Conservation (phyloP, 1,140 invertebrate species). For the Leptinotarsa lineolata region DNA sequence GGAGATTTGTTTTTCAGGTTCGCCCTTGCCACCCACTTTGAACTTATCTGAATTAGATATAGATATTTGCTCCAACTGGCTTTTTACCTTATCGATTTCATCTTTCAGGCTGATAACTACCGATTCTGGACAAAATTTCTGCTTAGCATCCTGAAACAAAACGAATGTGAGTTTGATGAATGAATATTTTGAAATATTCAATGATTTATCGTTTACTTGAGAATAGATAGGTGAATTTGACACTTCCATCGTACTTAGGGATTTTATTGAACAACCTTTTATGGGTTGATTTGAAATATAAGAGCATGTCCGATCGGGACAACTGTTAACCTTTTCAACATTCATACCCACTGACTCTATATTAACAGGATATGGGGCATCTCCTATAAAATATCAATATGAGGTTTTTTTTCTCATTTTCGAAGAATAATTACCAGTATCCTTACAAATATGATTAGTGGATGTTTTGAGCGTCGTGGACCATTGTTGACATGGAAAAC, state of each 20-base stretch:
- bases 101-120: constrained; percentile 34
- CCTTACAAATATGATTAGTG: not conserved
- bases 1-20: constrained; percentile 10
- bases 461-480: not conserved
- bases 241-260: not conserved
- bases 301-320: not conserved
- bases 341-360: not conserved
- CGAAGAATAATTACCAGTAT: not conserved
- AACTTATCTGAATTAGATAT: not conserved
- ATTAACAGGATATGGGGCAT: not conserved
- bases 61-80: constrained; percentile 30
- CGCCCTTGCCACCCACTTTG: not conserved
- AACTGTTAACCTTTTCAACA: constrained; percentile 1
- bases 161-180: not conserved
- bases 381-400: too few species aligned
- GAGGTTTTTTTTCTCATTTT: not conserved
- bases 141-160: constrained; percentile 21
- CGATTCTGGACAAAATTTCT: constrained; percentile 23
- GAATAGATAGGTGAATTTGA: not conserved
- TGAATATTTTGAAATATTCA: not conserved
- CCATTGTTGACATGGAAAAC: not conserved
- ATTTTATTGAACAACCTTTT: constrained; percentile 8
- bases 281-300: not conserved
- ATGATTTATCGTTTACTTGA: not conserved
- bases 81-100: constrained; percentile 38